A percentile compares a stretch with the other conserved stretches of the same genome.
Conservation (phyloP, 2,888 invertebrate species). For the Alsophila aescularia region DNA sequence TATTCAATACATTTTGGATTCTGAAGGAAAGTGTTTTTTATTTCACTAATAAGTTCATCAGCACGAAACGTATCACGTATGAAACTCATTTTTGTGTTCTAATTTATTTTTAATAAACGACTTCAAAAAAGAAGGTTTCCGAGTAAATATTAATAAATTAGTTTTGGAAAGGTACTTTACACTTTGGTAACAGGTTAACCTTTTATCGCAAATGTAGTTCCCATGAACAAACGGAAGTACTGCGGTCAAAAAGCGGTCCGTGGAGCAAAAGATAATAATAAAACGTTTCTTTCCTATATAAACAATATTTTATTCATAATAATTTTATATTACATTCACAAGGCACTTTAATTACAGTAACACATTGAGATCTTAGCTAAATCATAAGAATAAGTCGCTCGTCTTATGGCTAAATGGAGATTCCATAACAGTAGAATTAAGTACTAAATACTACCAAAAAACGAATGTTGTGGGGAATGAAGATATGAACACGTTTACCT, state of each 20-base stretch:
- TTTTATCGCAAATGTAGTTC: background rate
- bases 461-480: too few species aligned
- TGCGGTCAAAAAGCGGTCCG: background rate
- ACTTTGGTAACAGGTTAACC: too few species aligned
- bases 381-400: too few species aligned
- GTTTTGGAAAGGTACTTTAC: too few species aligned
- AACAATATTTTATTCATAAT: background rate
- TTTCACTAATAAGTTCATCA: background rate
- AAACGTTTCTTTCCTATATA: background rate
- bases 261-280: background rate
- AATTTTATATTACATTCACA: background rate
- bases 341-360: background rate
- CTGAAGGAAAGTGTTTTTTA: conserved; percentile 55
- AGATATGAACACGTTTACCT: too few species aligned
- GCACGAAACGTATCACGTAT: too few species aligned
- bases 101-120: too few species aligned
- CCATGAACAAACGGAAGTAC: background rate
- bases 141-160: too few species aligned
- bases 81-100: too few species aligned
- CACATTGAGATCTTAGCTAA: too few species aligned
- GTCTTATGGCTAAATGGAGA: conserved; percentile 2
- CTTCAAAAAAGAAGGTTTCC: too few species aligned
- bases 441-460: too few species aligned
- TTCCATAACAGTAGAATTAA: background rate
- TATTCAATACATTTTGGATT: conserved; percentile 83